Percentiles rank a stretch among this genome's conserved stretches.
Evolutionary conservation across 1,140 invertebrate genomes (phyloP).

Genomic region (Bombus haemorrhoidalis): DNA sequence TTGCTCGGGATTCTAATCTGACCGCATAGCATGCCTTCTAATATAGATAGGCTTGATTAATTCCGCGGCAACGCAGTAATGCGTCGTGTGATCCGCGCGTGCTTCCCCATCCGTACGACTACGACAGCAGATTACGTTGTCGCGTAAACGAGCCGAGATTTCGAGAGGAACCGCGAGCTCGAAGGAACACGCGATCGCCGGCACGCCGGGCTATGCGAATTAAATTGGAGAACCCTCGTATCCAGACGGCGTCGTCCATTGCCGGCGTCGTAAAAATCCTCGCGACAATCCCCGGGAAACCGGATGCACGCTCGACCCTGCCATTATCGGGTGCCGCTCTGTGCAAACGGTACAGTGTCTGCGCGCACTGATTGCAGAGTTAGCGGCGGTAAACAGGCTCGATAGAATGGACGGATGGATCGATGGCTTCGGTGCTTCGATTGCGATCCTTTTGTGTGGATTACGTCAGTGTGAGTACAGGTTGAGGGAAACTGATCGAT

Average conservation of each 20-base stretch:
- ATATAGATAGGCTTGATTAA: conserved; percentile 79
- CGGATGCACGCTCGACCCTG: neutral
- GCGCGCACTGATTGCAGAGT: conserved; percentile 51
- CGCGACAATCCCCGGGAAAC: conserved; percentile 19
- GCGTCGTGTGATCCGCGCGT: conserved; percentile 68
- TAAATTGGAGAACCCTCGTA: conserved; percentile 50
- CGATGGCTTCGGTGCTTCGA: conserved; percentile 20
- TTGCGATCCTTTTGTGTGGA: conserved; percentile 25
- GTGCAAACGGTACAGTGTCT: conserved; percentile 27
- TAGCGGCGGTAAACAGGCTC: conserved; percentile 56
- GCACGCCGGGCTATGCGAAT: conserved; percentile 50
- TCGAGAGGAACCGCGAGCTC: neutral
- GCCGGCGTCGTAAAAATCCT: conserved; percentile 35
- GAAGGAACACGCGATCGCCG: too few species aligned
- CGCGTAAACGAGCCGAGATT: conserved; percentile 30
- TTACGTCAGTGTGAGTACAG: conserved; percentile 37
- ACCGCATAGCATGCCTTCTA: conserved; percentile 76
- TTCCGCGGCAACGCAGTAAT: conserved; percentile 69
- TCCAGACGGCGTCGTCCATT: conserved; percentile 24
- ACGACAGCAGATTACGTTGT: conserved; percentile 32
- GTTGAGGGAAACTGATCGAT: neutral
- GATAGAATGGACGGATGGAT: conserved; percentile 33
- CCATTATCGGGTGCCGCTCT: conserved; percentile 38
- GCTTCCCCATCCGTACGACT: conserved; percentile 69
- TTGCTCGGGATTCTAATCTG: conserved; percentile 75